phyloP scores from a whole-genome alignment of 1,140 invertebrate species.

The Magallana ariakensis region DNA sequence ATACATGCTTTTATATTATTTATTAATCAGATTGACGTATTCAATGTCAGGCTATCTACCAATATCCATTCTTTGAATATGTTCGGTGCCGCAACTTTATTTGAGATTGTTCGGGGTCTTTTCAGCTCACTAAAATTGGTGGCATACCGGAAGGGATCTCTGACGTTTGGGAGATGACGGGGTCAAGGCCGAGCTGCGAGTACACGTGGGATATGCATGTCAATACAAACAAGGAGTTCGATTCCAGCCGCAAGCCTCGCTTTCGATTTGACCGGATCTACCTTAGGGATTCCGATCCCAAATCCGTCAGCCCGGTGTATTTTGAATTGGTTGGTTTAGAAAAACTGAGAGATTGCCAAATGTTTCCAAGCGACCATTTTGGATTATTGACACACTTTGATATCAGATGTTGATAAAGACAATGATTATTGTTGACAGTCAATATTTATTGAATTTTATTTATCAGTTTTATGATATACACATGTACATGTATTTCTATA shows the following conservation, averaged over 20 bases:
- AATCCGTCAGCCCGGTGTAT: constrained; percentile 79
- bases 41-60: too few species aligned
- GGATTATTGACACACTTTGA: constrained; percentile 81
- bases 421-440: too few species aligned
- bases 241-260: constrained; percentile 78
- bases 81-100: too few species aligned
- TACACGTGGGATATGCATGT: constrained; percentile 83
- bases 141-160: constrained; percentile 79
- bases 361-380: constrained; percentile 85
- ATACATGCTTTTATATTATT: too few species aligned
- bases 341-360: constrained; percentile 80
- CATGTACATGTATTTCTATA: too few species aligned
- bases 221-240: constrained; percentile 81
- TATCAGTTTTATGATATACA: too few species aligned
- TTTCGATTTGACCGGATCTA: constrained; percentile 84
- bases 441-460: too few species aligned
- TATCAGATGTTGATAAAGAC: constrained; percentile 43
- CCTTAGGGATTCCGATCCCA: constrained; percentile 72
- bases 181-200: constrained; percentile 80
- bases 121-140: constrained; percentile 78
- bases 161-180: constrained; percentile 83
- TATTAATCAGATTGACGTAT: too few species aligned
- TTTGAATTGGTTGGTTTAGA: constrained; percentile 84
- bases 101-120: constrained; percentile 12
- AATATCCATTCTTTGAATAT: too few species aligned